Base-by-base conservation (phyloP, 2,888 invertebrate species). In the Lampropteryx suffumata region DNA sequence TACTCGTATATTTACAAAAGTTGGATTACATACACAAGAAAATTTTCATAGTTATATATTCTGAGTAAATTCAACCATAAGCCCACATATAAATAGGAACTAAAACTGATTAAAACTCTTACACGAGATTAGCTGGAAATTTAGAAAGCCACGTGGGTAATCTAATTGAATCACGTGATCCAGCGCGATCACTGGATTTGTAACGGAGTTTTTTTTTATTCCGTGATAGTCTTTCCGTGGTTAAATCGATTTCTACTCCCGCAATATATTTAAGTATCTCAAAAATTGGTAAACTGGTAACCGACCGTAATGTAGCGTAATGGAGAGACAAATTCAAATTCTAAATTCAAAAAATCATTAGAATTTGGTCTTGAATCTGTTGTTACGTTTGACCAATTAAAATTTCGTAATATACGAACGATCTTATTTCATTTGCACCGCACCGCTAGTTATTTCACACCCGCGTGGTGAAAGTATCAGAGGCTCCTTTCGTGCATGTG, bases 151-250 rank as follows among this genome's bases (percentile, higher is more conserved):
- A 42, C 33, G 42, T 48, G 40, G 26, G 39, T 54, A 43, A 26
- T 33, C 34, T 37, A 47, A 54, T 45, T 36, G 46, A 46, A 28
- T 48, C 33, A 49, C 56, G 61, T 58, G 58, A 50, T 50, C 29
- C 21, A 34, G 14, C n/a, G 32, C 41, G 40, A 54, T 54, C 30
- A 45, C n/a, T 35, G 27, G 30, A 58, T 61, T 50, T 36, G 48
- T 41, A 33, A 30, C 51, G 50, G 39, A 33, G 40, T 46, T 32
- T 48, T 55, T 57, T n/a, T n/a, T 44, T 53, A 14, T 52, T 49
- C 37, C 54, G 54, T 48, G 59, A 37, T 37, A 37, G 27, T 14
- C 37, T 37, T 50, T 54, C 37, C 56, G 59, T 56, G 59, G 55
- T 44, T 1, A 36, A 55, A 57, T 50, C 53, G 43, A 60, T 60